Evolutionary conservation across 2,797 vertebrate species (phyloP).

Genomic region (Sebastes iracundus): DNA sequence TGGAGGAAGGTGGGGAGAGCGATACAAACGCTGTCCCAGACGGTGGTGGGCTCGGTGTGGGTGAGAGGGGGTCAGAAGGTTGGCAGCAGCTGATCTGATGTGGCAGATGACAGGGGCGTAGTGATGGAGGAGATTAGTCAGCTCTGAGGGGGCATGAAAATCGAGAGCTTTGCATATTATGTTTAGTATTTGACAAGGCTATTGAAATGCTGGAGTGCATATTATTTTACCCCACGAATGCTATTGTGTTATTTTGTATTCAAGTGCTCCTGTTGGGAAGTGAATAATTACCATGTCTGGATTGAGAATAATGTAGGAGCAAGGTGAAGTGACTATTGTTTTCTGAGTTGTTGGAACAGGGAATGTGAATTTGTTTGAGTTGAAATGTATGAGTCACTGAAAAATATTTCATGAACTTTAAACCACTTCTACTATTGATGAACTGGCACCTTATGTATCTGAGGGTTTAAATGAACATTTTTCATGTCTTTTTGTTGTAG

Average conservation of each 20-base stretch:
- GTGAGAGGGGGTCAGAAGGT: slow-evolving; percentile 46
- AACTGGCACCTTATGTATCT: background rate
- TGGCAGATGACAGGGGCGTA: slow-evolving; percentile 36
- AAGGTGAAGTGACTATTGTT: slow-evolving; percentile 7
- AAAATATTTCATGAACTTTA: background rate
- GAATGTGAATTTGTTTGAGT: background rate
- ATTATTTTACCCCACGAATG: background rate
- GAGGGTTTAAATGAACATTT: background rate
- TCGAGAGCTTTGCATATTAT: background rate
- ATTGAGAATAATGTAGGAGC: background rate
- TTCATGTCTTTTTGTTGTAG: background rate
- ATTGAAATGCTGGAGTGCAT: slow-evolving; percentile 4
- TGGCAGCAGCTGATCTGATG: slow-evolving; percentile 47
- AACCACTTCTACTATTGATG: background rate
- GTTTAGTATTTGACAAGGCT: slow-evolving; percentile 4
- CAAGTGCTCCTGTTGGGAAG: slow-evolving; percentile 2
- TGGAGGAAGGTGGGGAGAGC: background rate
- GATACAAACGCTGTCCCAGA: slow-evolving; percentile 28
- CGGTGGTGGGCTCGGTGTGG: slow-evolving; percentile 57
- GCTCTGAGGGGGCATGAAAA: slow-evolving; percentile 26
- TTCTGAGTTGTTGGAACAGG: background rate
- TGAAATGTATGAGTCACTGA: background rate
- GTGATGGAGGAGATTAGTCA: slow-evolving; percentile 48
- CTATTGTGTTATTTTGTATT: slow-evolving; percentile 6
- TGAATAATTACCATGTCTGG: slow-evolving; percentile 5